phyloP scores from a whole-genome alignment of 2,113 vertebrate genomes.

The Nothoprocta pentlandii region DNA sequence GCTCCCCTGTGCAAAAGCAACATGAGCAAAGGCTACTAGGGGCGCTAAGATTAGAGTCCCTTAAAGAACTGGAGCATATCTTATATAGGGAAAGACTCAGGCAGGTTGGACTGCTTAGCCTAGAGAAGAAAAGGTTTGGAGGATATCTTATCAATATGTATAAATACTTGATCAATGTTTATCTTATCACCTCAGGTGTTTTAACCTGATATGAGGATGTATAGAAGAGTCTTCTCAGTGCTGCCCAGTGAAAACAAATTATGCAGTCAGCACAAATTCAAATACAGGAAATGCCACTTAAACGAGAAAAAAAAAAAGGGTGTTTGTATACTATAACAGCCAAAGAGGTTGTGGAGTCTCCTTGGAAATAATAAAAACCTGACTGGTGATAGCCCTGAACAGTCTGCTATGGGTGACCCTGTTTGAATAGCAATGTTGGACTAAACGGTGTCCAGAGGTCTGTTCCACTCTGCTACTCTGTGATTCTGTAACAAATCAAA shows the following conservation, averaged over 20 bases:
- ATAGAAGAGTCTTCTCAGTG: not conserved
- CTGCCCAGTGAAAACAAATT: not conserved
- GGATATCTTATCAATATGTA: not conserved
- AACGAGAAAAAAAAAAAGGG: not conserved
- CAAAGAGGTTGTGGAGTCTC: not conserved
- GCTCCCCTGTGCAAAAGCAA: not conserved
- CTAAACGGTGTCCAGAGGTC: no score
- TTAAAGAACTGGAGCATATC: not conserved
- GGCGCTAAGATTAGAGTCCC: not conserved
- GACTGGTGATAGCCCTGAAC: not conserved
- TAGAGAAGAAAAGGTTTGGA: not conserved
- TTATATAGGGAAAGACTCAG: not conserved
- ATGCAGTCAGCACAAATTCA: not conserved
- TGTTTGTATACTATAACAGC: not conserved
- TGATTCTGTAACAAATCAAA: no score
- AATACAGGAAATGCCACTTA: not conserved
- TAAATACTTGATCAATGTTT: not conserved
- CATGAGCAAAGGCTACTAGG: not conserved
- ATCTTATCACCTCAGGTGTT: not conserved
- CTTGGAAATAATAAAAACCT: not conserved
- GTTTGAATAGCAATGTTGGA: no score
- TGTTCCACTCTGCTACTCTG: no score
- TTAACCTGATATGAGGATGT: not conserved
- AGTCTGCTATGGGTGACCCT: no score
- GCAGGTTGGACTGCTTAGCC: not conserved